phyloP scores from a whole-genome alignment of 2,797 vertebrate genomes.

The Artibeus lituratus region DNA sequence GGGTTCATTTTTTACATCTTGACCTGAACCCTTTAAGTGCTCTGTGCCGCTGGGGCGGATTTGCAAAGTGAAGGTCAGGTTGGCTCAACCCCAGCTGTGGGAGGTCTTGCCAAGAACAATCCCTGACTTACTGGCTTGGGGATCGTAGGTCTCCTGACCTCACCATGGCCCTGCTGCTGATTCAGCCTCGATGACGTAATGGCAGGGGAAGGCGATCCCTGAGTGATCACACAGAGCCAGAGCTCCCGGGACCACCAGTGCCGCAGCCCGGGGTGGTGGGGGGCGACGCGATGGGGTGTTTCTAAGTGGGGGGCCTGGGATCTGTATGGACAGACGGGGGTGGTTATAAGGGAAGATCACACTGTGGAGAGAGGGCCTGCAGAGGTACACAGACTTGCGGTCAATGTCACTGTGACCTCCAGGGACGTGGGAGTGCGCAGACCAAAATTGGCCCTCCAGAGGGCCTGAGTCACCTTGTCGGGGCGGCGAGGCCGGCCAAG shows the following conservation, averaged over 20 bases:
- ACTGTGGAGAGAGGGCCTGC: background rate
- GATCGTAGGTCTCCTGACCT: conserved; percentile 55
- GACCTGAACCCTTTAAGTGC: background rate
- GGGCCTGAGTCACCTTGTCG: background rate
- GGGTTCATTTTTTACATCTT: background rate
- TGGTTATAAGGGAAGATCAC: accelerated
- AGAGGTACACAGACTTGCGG: accelerated
- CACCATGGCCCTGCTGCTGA: background rate
- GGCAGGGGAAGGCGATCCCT: background rate
- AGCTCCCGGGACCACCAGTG: background rate
- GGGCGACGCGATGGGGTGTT: too few species aligned
- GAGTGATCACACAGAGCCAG: accelerated
- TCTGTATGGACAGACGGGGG: accelerated
- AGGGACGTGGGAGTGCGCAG: too few species aligned
- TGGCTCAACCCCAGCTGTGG: background rate
- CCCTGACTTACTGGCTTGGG: conserved; percentile 27
- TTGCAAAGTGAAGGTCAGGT: conserved; percentile 15
- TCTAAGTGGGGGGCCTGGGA: background rate
- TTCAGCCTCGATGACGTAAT: conserved; percentile 5
- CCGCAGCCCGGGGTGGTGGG: background rate
- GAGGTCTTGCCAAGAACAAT: background rate
- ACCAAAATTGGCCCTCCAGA: background rate
- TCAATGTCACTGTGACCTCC: accelerated
- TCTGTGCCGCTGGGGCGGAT: background rate
- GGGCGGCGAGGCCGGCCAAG: background rate